These are phyloP conservation scores for Drosophila trapezifrons DNA, from an alignment of 1,140 invertebrate species.

Conservation along the genomic window DNA sequence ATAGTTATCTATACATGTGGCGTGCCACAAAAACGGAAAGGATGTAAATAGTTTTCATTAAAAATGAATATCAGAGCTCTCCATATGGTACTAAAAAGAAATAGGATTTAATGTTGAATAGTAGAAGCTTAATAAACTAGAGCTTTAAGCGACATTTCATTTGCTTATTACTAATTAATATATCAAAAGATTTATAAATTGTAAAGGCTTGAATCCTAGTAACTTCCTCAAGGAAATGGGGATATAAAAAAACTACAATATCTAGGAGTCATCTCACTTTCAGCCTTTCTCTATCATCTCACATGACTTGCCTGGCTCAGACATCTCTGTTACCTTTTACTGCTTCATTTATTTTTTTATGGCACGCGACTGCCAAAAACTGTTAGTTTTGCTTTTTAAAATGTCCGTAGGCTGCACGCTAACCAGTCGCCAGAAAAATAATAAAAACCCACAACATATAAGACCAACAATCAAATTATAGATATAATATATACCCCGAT, in stretches of 20 bases:
- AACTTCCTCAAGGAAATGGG: background rate
- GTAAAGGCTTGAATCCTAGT: too few relatives aligned
- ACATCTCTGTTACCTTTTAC: background rate
- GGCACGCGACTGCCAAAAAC: constrained; percentile 40
- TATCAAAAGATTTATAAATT: too few relatives aligned
- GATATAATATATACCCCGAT: constrained; percentile 25
- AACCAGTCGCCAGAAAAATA: constrained; percentile 12
- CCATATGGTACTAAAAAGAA: background rate
- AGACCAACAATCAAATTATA: constrained; percentile 45
- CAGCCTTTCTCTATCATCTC: constrained; percentile 27
- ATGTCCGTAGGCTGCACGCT: constrained; percentile 26
- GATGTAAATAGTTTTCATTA: constrained; percentile 16
- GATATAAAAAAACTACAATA: background rate
- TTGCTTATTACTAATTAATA: too few relatives aligned
- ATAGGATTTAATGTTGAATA: background rate
- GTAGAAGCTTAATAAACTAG: too few relatives aligned
- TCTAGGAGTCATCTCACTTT: background rate
- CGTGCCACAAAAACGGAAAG: constrained; percentile 5
- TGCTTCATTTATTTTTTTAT: constrained; percentile 15
- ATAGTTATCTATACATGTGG: background rate
- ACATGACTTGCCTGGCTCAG: background rate
- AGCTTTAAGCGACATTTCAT: too few relatives aligned
- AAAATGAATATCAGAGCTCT: constrained; percentile 1
- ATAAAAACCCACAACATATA: constrained; percentile 13
- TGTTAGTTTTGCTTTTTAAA: constrained; percentile 18